phyloP scores from a whole-genome alignment of 2,888 invertebrate genomes.

The Mimachlamys varia region DNA sequence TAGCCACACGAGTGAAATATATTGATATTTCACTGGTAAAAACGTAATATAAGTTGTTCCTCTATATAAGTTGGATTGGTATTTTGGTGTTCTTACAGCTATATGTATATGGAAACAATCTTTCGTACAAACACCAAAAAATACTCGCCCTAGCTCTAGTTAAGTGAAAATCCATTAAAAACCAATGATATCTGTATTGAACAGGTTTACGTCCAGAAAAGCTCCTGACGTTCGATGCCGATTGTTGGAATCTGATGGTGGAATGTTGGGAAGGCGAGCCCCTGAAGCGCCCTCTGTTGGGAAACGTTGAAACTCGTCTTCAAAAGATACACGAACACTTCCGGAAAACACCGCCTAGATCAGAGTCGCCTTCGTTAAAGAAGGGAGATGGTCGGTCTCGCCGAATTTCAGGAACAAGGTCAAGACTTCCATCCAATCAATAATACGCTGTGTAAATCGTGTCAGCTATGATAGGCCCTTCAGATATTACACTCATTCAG shows the following conservation, averaged over 20 bases:
- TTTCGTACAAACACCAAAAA: too few relatives aligned
- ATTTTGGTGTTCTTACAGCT: too few relatives aligned
- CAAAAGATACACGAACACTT: constrained; percentile 82
- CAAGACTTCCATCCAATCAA: background rate
- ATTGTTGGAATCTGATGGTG: constrained; percentile 93
- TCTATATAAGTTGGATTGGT: too few relatives aligned
- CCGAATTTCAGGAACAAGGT: background rate
- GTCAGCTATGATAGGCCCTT: too few relatives aligned
- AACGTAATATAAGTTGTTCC: too few relatives aligned
- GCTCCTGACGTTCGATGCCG: constrained; percentile 88
- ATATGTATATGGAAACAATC: too few relatives aligned
- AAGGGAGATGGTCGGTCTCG: constrained; percentile 6
- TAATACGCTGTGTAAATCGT: background rate
- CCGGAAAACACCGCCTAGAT: constrained; percentile 38
- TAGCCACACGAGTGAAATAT: too few relatives aligned
- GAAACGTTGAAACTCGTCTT: constrained; percentile 89
- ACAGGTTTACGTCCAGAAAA: constrained; percentile 92
- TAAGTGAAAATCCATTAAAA: too few relatives aligned
- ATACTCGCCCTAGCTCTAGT: too few relatives aligned
- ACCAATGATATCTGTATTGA: constrained; percentile 1
- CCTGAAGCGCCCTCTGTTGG: constrained; percentile 88
- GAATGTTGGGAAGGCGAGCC: constrained; percentile 92
- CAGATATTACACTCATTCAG: background rate
- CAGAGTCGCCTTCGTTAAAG: background rate
- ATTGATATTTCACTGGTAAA: too few relatives aligned